Base-by-base conservation (phyloP, 1,140 invertebrate genomes). In the Drosophila ananassae region DNA sequence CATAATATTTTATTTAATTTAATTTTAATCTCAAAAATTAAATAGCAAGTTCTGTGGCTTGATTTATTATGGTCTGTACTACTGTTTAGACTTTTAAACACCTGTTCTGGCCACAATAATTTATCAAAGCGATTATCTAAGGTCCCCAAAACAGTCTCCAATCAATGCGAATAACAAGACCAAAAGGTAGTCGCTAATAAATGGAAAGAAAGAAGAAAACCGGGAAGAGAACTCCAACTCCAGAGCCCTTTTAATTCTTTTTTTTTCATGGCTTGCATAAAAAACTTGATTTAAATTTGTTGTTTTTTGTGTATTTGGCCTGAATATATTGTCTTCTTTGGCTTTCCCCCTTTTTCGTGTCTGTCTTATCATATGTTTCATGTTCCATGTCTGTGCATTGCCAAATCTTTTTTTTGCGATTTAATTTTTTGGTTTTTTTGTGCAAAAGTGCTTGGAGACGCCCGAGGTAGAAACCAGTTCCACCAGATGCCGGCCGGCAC, bases 401-500 rank as follows among this genome's bases (percentile, higher is more conserved):
- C 82, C 81, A 81, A 87, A 85, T 85, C 60, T 74, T 64, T 41
- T 53, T 57, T 73, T 48, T 63, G 57, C 54, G 62, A 67, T 30
- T 54, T 67, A 55, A 57, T 55, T 63, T 41, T 62, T 55, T 74
- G 21, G 37, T 64, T 8, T 8, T 44, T 34, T 13, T 63, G 37
- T 51, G 82, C 78, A 60, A 81, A 81, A 87, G 78, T 82, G 69
- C 62, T 34, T 52, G 69, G 22, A 56, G 47, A 39, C 52, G 67
- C 51, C 39, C 55, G 32, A 52, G 24, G 44, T 24, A 53, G 64
- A 87, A 85, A 89, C 83, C 83, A 89, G 83, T 89, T 89, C 76
- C 76, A 83, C 83, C 82, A 87, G 82, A 87, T 89, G 83, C 83
- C 83, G 83, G 83, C 83, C 83, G 83, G 83, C 83, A 84, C 62